These are phyloP conservation scores for Dendropsophus ebraccatus DNA, from an alignment of 2,113 vertebrate genomes.

Conservation along the genomic window DNA sequence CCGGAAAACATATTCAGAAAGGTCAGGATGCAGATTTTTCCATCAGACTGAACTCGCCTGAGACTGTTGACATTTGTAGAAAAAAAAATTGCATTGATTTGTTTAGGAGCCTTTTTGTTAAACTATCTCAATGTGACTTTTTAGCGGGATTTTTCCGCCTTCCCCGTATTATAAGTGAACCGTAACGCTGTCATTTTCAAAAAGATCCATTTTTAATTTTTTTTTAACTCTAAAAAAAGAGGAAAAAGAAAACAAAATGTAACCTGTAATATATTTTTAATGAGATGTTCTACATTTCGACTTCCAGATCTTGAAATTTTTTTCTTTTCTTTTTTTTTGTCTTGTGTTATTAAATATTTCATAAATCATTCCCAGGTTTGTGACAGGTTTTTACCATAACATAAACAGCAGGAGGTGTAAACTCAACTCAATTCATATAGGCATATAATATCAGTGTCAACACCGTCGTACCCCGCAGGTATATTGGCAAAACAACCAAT, in stretches of 20 bases:
- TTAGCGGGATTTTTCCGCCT: neutral
- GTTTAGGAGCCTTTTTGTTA: neutral
- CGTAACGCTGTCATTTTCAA: slow-evolving; percentile 17
- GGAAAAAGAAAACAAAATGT: slow-evolving; percentile 73
- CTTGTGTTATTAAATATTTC: slow-evolving; percentile 97
- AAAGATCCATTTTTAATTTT: slow-evolving; percentile 68
- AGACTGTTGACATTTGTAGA: slow-evolving; percentile 7
- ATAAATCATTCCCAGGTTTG: slow-evolving; percentile 98
- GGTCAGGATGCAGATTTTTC: neutral
- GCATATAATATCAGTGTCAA: slow-evolving; percentile 93
- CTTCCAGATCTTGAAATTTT: slow-evolving; percentile 92
- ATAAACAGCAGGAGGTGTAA: slow-evolving; percentile 95
- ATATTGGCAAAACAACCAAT: slow-evolving; percentile 96
- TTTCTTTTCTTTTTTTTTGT: slow-evolving; percentile 83
- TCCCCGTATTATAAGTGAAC: neutral
- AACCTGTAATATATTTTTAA: slow-evolving; percentile 79
- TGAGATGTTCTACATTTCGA: slow-evolving; percentile 78
- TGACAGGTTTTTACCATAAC: slow-evolving; percentile 98
- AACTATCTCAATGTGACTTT: neutral
- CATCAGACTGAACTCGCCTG: neutral
- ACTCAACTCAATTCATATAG: slow-evolving; percentile 90
- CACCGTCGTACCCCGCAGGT: slow-evolving; percentile 89
- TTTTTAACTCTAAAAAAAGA: slow-evolving; percentile 68
- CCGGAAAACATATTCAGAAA: neutral
- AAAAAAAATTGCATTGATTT: neutral